Base-by-base conservation (phyloP, 1,140 invertebrate species). In the Macrobrachium nipponense region DNA sequence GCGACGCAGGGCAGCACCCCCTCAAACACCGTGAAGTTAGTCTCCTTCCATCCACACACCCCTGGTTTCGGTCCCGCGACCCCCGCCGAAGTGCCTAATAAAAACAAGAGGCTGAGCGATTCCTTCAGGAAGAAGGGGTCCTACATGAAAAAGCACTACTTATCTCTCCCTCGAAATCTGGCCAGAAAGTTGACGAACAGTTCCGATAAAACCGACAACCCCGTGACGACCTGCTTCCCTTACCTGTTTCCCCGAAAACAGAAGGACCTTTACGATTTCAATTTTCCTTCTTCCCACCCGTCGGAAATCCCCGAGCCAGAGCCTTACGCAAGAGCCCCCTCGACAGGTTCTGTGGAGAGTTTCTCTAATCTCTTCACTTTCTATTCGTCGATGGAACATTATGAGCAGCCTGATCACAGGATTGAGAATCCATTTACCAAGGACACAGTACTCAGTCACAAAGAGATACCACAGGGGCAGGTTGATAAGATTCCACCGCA, bases 201-300 rank as follows among this genome's bases (percentile, higher is more conserved):
- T 36, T n/a, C 68, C 15, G 43, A 64, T 6, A 17, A 18, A 5
- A 36, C 15, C 20, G 51, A 43, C 15, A 44, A 23, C 5, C 6
- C 68, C 23, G 17, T 43, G 2, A 60, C 27, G 7, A 72, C 12
- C 58, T 80, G 78, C 44, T 73, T 86, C 23, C 62, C 84, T 15
- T 80, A 58, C 14, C 61, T 86, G 7, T 86, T 86, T 70, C 18
- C 58, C 11, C 77, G 76, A 17, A 86, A 86, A 43, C 84, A 86
- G 36, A 86, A 61, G 61, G 61, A 43, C 51, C 7, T 51, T 8
- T 86, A 86, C 51, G 84, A 86, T 43, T 80, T 86, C 58, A 60
- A 20, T 27, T 14, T n/a, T n/a, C 73, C 84, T 5, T 23, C 58
- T 4, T 18, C 51, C 17, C 15, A 17, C 10, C 66, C 51, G 15